Evolutionary conservation across 1,140 invertebrate species (phyloP), one percentile per base, ranked within the genome.

Genomic region (Sinonovacula constricta): DNA sequence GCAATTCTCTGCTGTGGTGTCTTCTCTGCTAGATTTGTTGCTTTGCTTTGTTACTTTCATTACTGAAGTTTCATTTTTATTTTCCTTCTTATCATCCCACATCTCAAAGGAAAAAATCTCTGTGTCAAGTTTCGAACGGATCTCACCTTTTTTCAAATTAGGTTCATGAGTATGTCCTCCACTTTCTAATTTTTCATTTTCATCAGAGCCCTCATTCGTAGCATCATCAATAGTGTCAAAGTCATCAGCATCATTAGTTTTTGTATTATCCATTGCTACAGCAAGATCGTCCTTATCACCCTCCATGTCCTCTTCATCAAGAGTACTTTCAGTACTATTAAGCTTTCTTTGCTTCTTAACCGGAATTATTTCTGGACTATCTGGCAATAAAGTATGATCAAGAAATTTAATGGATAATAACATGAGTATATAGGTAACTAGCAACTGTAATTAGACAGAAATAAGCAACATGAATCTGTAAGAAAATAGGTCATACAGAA

Each of bases 281-380:
- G 31, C 22, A 56, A 34, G 7, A 57, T 36, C 22, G 18, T 45
- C 31, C 36, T 39, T 24, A 2, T 31, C 24, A 36, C 54, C 33
- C 22, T 39, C 39, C 22, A 45, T 39, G 30, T 54, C 28, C 53
- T 72, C 33, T 7, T 79, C 77, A n/a, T n/a, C n/a, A n/a, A n/a
- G n/a, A n/a, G n/a, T n/a, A n/a, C n/a, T n/a, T n/a, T n/a, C n/a
- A n/a, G n/a, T n/a, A n/a, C n/a, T n/a, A n/a, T n/a, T n/a, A n/a
- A n/a, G n/a, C n/a, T n/a, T n/a, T n/a, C n/a, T n/a, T n/a, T n/a
- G n/a, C n/a, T n/a, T n/a, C n/a, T n/a, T n/a, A n/a, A n/a, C n/a
- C n/a, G n/a, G n/a, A n/a, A n/a, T n/a, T n/a, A n/a, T n/a, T n/a
- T n/a, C n/a, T n/a, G n/a, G n/a, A n/a, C n/a, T n/a, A n/a, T n/a